phyloP scores from a whole-genome alignment of 1,140 invertebrate species.

The Physella acuta region DNA sequence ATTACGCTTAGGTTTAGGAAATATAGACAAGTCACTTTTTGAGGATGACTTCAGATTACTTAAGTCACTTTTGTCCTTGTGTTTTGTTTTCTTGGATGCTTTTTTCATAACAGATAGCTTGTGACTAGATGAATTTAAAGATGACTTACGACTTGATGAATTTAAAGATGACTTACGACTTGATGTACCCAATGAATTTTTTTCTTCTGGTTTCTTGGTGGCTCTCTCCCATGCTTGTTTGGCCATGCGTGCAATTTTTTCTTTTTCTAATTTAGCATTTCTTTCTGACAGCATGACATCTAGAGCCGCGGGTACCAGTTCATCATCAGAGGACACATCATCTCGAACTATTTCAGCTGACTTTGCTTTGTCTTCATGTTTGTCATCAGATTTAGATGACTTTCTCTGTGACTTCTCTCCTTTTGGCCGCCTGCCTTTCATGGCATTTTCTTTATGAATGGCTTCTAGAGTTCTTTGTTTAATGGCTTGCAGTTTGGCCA shows the following conservation, averaged over 20 bases:
- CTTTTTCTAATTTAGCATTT: constrained; percentile 21
- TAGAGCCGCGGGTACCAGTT: constrained; percentile 1
- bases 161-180: neutral
- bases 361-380: constrained; percentile 21
- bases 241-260: constrained; percentile 23
- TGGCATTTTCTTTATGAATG: constrained; percentile 13
- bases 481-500: constrained; percentile 18
- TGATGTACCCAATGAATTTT: no score
- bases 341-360: constrained; percentile 21
- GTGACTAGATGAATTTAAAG: neutral
- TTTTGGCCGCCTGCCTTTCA: constrained; percentile 3
- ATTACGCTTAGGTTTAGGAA: neutral
- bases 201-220: constrained; percentile 13
- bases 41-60: neutral
- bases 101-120: no score
- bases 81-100: neutral
- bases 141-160: neutral
- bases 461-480: constrained; percentile 23
- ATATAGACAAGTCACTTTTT: neutral
- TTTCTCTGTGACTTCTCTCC: constrained; percentile 16
- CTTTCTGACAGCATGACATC: constrained; percentile 22
- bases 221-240: constrained; percentile 28
- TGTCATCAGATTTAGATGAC: constrained; percentile 11
- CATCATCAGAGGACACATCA: constrained; percentile 9
- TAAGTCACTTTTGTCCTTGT: neutral